A percentile compares a stretch with the other conserved stretches of the same genome.
Evolutionary conservation across 2,888 invertebrate species (phyloP).

Genomic region (Chloromyia formosa): DNA sequence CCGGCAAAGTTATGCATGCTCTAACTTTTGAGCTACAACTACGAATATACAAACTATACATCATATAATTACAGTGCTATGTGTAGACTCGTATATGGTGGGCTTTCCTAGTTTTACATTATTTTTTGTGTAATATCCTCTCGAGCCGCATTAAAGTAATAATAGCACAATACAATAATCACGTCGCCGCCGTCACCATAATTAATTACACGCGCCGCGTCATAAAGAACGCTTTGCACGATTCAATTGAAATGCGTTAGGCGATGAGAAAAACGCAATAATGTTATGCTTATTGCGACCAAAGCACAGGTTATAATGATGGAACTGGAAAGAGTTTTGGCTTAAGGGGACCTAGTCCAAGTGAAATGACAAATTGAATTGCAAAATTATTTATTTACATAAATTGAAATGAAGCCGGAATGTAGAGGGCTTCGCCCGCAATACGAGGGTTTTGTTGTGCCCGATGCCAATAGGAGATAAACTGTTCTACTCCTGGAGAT

Average conservation of each 20-base stretch:
- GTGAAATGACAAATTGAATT: no score
- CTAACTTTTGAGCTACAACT: background rate
- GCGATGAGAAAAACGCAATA: background rate
- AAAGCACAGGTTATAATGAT: background rate
- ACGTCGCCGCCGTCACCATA: conserved; percentile 13
- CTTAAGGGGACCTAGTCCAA: background rate
- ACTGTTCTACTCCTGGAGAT: no score
- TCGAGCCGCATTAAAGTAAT: conserved; percentile 4
- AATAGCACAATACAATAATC: background rate
- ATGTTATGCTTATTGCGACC: background rate
- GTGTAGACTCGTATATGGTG: no score
- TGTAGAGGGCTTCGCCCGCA: no score
- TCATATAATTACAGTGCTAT: no score
- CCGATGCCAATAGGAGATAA: no score
- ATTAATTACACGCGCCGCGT: conserved; percentile 4
- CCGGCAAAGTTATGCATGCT: background rate
- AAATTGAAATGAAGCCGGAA: no score
- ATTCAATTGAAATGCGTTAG: conserved; percentile 1
- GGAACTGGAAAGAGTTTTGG: background rate
- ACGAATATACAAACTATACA: no score
- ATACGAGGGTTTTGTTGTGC: no score
- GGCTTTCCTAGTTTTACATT: background rate
- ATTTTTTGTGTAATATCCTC: conserved; percentile 26
- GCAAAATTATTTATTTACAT: no score
- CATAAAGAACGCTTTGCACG: conserved; percentile 2